Percentiles rank a stretch among this genome's conserved stretches.
Conservation (phyloP, 2,113 vertebrate genomes). For the Tympanuchus pallidicinctus region DNA sequence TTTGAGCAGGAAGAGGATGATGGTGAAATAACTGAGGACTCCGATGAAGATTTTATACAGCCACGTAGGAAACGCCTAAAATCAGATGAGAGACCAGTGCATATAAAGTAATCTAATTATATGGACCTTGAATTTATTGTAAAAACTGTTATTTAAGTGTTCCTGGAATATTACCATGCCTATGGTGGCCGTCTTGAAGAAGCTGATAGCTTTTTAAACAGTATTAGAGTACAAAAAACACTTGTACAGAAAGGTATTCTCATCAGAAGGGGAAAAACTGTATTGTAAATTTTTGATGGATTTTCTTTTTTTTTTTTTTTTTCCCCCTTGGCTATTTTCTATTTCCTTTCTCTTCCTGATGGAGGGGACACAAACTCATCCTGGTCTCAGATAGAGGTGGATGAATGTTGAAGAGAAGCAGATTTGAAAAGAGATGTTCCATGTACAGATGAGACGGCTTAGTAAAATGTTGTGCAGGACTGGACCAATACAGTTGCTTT, state of each 20-base stretch:
- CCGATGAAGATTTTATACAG: conserved; percentile 94
- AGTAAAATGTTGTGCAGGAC: conserved; percentile 42
- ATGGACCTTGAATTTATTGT: conserved; percentile 78
- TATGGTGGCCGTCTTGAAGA: conserved; percentile 80
- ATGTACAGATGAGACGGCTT: conserved; percentile 29
- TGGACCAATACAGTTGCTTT: conserved; percentile 27
- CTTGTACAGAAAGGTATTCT: conserved; percentile 82
- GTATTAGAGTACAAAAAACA: conserved; percentile 81
- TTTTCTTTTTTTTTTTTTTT: neutral
- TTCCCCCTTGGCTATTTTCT: conserved; percentile 24
- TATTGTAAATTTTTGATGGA: conserved; percentile 53
- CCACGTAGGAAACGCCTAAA: conserved; percentile 97
- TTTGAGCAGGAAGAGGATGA: conserved; percentile 87
- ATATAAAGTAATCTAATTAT: conserved; percentile 90
- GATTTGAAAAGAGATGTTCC: conserved; percentile 43
- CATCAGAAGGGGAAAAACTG: conserved; percentile 74
- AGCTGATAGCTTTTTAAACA: conserved; percentile 82
- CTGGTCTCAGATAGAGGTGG: conserved; percentile 56
- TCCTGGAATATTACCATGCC: conserved; percentile 81
- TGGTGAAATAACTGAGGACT: conserved; percentile 91
- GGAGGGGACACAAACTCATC: conserved; percentile 25
- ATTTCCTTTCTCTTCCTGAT: conserved; percentile 51
- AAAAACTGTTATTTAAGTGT: conserved; percentile 85
- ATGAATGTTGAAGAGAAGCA: conserved; percentile 58
- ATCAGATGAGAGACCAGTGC: conserved; percentile 91